These are phyloP conservation scores for Luehdorfia chinensis DNA, from an alignment of 1,140 invertebrate species.

Conservation along the genomic window DNA sequence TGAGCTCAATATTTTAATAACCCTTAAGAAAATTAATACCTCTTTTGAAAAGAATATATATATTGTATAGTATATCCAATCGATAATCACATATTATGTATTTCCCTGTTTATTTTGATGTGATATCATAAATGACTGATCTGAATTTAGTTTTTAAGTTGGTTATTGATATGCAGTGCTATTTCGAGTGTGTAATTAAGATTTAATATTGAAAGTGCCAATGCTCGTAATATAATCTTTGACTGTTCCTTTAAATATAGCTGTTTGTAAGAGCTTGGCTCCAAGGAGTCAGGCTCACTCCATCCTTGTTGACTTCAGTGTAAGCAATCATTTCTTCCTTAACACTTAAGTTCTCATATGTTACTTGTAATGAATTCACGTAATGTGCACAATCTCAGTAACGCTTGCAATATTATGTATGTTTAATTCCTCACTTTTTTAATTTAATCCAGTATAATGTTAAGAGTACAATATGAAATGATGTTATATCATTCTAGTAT, in stretches of 20 bases:
- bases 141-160: conserved; percentile 79
- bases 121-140: conserved; percentile 79
- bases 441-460: conserved; percentile 75
- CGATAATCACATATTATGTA: conserved; percentile 72
- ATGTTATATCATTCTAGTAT: conserved; percentile 79
- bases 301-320: conserved; percentile 41
- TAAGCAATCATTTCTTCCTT: conserved; percentile 54
- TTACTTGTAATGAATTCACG: conserved; percentile 51
- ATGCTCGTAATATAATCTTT: conserved; percentile 78
- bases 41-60: conserved; percentile 75
- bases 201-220: conserved; percentile 78
- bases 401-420: conserved; percentile 77
- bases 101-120: conserved; percentile 78
- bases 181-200: conserved; percentile 77
- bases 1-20: conserved; percentile 78
- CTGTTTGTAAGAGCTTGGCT: conserved; percentile 36
- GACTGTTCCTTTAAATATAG: conserved; percentile 73
- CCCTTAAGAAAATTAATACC: conserved; percentile 78
- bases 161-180: conserved; percentile 77
- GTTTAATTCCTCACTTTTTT: conserved; percentile 68
- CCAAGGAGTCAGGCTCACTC: conserved; percentile 17
- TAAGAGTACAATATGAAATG: conserved; percentile 79
- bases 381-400: conserved; percentile 77
- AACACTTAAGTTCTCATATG: conserved; percentile 46
- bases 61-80: conserved; percentile 71